phyloP scores from a whole-genome alignment of 2,113 vertebrate species.

The Glaucomys volans region DNA sequence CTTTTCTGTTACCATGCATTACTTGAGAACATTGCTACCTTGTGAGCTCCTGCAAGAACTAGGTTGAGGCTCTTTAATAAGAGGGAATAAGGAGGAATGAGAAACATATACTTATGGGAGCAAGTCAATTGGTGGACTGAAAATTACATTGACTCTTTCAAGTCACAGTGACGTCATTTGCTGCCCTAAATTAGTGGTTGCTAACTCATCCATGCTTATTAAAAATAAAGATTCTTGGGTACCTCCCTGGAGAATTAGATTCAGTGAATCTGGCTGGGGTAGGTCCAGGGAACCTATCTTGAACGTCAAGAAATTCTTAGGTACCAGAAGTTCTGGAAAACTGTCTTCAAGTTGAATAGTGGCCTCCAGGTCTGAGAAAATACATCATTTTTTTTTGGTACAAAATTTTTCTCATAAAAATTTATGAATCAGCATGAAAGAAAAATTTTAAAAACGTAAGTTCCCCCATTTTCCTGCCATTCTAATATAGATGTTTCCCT shows the following conservation, averaged over 20 bases:
- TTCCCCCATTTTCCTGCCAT: background rate
- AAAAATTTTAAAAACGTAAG: background rate
- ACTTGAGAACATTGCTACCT: constrained; percentile 25
- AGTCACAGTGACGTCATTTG: background rate
- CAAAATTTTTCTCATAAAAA: constrained; percentile 19
- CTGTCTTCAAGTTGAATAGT: background rate
- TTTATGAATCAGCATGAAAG: background rate
- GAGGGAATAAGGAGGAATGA: background rate
- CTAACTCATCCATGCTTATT: constrained; percentile 17
- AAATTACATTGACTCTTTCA: background rate
- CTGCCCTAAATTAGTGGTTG: constrained; percentile 37
- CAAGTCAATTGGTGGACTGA: background rate
- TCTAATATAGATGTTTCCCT: background rate
- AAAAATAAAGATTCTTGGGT: background rate
- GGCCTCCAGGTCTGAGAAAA: background rate
- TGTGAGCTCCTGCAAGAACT: background rate
- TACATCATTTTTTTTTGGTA: background rate
- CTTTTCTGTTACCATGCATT: background rate
- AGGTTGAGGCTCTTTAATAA: constrained; percentile 42
- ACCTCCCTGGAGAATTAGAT: background rate
- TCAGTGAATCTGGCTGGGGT: background rate
- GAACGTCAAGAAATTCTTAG: background rate
- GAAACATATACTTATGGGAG: constrained; percentile 32
- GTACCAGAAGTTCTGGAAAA: background rate
- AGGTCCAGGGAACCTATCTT: background rate